Conservation (phyloP, 2,113 vertebrate genomes). For the Paratilapia polleni region DNA sequence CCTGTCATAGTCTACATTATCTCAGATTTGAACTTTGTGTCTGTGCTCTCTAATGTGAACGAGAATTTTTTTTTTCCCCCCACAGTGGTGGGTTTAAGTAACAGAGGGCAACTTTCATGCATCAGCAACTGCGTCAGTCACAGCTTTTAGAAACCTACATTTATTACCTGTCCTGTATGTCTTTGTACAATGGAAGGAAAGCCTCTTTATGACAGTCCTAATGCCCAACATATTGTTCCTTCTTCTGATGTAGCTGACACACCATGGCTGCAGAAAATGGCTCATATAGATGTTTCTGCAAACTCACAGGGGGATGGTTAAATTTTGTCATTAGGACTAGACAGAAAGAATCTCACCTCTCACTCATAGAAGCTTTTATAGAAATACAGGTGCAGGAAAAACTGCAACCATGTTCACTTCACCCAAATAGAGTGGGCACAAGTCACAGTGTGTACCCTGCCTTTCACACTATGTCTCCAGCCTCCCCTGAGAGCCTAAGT, state of each 20-base stretch:
- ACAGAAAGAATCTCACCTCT: not conserved
- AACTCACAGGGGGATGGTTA: not conserved
- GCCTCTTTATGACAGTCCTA: not conserved
- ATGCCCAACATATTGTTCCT: not conserved
- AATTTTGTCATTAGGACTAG: not conserved
- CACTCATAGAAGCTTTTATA: not conserved
- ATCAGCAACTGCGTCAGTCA: not conserved
- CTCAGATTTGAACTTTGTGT: not conserved
- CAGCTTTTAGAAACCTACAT: not conserved
- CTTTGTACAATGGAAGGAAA: not conserved
- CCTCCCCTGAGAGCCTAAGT: not conserved
- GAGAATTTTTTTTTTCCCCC: not conserved
- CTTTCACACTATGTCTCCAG: not conserved
- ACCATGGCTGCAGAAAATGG: not conserved
- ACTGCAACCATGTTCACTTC: not conserved
- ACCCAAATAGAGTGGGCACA: not conserved
- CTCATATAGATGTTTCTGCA: not conserved
- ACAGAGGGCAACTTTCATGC: not conserved
- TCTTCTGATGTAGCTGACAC: not conserved
- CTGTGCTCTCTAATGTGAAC: not conserved
- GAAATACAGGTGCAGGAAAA: not conserved
- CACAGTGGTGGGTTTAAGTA: not conserved
- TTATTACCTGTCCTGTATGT: not conserved
- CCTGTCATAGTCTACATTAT: not conserved
- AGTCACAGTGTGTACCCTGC: not conserved